These are phyloP conservation scores for Aporrectodea caliginosa DNA, from an alignment of 1,140 invertebrate species.

Conservation along the genomic window DNA sequence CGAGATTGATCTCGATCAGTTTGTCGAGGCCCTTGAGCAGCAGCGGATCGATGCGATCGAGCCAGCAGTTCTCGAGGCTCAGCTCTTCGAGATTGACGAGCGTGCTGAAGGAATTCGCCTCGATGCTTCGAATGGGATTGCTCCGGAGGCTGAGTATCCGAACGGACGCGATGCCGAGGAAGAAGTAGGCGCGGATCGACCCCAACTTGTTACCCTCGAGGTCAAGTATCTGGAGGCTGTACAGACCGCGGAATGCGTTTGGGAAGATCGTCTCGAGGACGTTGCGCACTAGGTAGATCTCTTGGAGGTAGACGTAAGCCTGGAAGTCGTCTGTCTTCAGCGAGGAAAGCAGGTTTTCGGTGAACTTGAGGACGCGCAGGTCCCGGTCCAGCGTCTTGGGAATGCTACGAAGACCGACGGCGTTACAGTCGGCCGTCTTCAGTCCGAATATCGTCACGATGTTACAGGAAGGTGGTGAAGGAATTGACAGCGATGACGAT, in stretches of 20 bases:
- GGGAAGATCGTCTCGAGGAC: constrained; percentile 37
- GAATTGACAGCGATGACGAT: no score
- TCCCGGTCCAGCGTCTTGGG: constrained; percentile 42
- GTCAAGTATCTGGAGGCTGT: constrained; percentile 41
- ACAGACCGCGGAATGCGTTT: constrained; percentile 39
- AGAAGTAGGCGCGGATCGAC: constrained; percentile 36
- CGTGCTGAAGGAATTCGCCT: constrained; percentile 39
- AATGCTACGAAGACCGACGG: constrained; percentile 35
- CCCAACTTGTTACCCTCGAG: constrained; percentile 43
- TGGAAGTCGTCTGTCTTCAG: constrained; percentile 38
- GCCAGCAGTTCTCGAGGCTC: constrained; percentile 30
- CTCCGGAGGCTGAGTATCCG: constrained; percentile 40
- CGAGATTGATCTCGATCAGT: constrained; percentile 36
- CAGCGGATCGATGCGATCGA: constrained; percentile 6
- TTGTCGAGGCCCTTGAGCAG: constrained; percentile 8
- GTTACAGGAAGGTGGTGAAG: background rate
- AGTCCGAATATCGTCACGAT: constrained; percentile 21
- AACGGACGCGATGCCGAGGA: constrained; percentile 35
- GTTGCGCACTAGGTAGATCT: constrained; percentile 44
- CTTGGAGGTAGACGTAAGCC: constrained; percentile 39
- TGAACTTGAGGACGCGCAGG: constrained; percentile 34
- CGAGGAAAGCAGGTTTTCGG: constrained; percentile 38
- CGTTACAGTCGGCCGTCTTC: constrained; percentile 43
- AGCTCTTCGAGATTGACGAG: constrained; percentile 39
- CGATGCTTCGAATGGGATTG: constrained; percentile 40